Percentiles rank a stretch among this genome's conserved stretches.
Conservation (phyloP, 1,140 invertebrate genomes). For the Drosophila paulistorum region DNA sequence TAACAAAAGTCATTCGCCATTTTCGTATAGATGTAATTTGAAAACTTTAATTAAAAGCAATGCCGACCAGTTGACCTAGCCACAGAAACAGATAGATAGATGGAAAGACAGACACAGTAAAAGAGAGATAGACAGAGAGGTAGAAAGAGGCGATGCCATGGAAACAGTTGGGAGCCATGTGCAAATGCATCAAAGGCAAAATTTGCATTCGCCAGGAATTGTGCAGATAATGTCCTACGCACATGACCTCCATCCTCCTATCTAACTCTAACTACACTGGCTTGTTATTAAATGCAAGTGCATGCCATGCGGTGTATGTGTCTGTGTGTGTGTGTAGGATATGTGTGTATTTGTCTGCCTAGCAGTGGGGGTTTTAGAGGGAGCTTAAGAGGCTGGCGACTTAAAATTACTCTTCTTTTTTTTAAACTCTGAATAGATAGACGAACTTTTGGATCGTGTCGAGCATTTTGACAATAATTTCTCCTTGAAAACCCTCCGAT, state of each 20-base stretch:
- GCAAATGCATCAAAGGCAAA: constrained; percentile 60
- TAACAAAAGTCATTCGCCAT: constrained; percentile 58
- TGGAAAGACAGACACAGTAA: neutral
- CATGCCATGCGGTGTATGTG: constrained; percentile 39
- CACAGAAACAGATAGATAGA: constrained; percentile 24
- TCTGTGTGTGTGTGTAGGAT: neutral
- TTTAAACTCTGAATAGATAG: too few species aligned
- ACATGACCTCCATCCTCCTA: constrained; percentile 23
- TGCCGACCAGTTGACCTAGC: constrained; percentile 27
- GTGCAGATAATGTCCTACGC: constrained; percentile 66
- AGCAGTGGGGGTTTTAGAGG: neutral
- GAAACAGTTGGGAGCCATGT: constrained; percentile 51
- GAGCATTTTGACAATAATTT: too few species aligned
- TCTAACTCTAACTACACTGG: constrained; percentile 7
- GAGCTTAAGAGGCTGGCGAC: neutral
- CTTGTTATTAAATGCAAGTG: constrained; percentile 70
- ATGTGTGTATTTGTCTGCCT: constrained; percentile 17
- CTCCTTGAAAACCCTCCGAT: neutral
- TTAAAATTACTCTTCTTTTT: too few species aligned
- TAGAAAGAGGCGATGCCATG: too few species aligned
- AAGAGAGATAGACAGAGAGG: neutral
- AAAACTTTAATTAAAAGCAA: constrained; percentile 73
- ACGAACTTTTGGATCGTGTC: too few species aligned
- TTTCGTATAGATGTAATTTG: constrained; percentile 56
- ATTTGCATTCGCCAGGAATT: constrained; percentile 65